A percentile compares a stretch with the other conserved stretches of the same genome.
Evolutionary conservation across 1,140 invertebrate genomes (phyloP).

Genomic region (Asbolus verrucosus): DNA sequence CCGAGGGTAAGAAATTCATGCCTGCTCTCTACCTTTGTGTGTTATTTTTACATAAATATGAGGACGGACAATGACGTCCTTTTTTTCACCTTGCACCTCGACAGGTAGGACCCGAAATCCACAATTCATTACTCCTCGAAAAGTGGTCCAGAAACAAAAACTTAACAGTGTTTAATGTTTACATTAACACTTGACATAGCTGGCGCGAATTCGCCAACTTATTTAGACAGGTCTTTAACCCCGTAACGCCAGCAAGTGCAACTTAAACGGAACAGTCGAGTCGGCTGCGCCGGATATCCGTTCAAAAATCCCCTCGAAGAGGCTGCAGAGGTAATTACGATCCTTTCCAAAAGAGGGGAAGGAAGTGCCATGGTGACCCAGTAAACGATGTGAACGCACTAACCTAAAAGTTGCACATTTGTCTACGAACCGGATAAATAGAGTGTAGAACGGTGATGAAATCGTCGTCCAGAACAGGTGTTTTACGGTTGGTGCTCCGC

Average conservation of each 20-base stretch:
- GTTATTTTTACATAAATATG: neutral
- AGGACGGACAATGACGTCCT: slow-evolving; percentile 29
- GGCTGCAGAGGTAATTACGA: too few relatives aligned
- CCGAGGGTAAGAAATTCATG: too few relatives aligned
- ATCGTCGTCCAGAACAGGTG: slow-evolving; percentile 15
- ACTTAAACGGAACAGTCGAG: too few relatives aligned
- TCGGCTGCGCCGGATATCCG: too few relatives aligned
- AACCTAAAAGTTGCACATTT: slow-evolving; percentile 26
- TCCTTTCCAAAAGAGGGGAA: too few relatives aligned
- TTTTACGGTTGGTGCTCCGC: slow-evolving; percentile 5
- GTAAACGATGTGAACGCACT: too few relatives aligned
- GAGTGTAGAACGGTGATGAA: slow-evolving; percentile 11
- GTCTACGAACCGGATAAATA: neutral
- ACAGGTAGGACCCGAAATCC: slow-evolving; percentile 27
- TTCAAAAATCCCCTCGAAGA: too few relatives aligned
- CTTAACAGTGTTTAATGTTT: slow-evolving; percentile 19
- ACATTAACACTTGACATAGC: slow-evolving; percentile 25
- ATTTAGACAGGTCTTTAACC: neutral
- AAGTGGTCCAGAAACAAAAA: slow-evolving; percentile 5
- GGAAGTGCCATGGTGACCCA: too few relatives aligned
- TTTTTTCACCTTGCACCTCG: slow-evolving; percentile 36
- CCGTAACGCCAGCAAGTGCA: too few relatives aligned
- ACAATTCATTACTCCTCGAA: slow-evolving; percentile 27
- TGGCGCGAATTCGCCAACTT: slow-evolving; percentile 2
- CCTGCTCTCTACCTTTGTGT: too few relatives aligned